phyloP scores from a whole-genome alignment of 2,797 vertebrate genomes.

The Remorina albescens region DNA sequence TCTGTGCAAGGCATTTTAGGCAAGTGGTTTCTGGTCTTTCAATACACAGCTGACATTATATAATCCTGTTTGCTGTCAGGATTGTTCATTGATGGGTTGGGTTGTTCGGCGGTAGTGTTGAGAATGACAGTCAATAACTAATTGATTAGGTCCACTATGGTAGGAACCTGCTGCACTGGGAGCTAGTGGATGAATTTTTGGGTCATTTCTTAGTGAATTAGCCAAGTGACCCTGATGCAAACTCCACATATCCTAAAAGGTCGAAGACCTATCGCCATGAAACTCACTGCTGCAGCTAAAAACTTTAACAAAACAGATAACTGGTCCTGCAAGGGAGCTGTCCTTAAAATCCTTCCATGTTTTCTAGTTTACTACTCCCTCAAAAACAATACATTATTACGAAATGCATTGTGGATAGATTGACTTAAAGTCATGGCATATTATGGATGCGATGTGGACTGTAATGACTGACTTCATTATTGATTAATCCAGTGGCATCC shows the following conservation, averaged over 20 bases:
- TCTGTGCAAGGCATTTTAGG: constrained; percentile 19
- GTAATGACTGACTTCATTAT: neutral
- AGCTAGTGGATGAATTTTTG: constrained; percentile 10
- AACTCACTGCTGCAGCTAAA: neutral
- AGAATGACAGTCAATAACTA: constrained; percentile 26
- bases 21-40: neutral
- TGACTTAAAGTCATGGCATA: no score
- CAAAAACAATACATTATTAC: no score
- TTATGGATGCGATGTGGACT: neutral
- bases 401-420: no score
- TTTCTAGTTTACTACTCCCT: no score
- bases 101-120: constrained; percentile 5
- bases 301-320: neutral
- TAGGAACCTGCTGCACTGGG: neutral
- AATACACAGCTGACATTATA: constrained; percentile 32
- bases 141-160: constrained; percentile 35
- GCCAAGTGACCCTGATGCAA: constrained; percentile 16
- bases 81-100: neutral
- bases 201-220: neutral
- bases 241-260: constrained; percentile 1
- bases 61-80: constrained; percentile 37
- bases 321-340: neutral
- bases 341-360: no score
- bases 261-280: neutral
- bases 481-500: no score